Evolutionary conservation across 2,113 vertebrate genomes (phyloP), one percentile per base, ranked within the genome.

Genomic region (Microcebus lehilahytsara): DNA sequence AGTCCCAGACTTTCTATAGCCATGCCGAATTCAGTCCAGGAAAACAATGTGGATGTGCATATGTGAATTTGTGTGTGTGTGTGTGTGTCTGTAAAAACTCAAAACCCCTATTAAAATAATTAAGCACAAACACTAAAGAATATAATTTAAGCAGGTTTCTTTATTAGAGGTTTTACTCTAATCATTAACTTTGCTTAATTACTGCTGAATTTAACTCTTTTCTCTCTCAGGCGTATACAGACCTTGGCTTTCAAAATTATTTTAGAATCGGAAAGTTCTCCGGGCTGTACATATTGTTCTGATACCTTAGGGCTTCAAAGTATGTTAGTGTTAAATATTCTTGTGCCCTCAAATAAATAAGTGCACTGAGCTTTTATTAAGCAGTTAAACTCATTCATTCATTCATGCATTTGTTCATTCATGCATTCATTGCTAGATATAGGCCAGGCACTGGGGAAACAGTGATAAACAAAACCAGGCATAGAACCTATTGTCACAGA

Each of bases 151-250:
- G 83, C 8, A 79, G 14, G 9, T 79, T 79, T 94, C 94, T 94
- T 95, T 67, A 89, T 81, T 91, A 60, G 60, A 62, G 16, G 60
- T 81, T 94, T 91, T 84, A 87, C 75, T 97, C 3, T 87, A 46
- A 74, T 85, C 12, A 67, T 58, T 77, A 75, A 30, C 3, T 88
- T 9, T 85, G 89, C 37, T 72, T 96, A 83, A 79, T 80, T 85
- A 37, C 6, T 91, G 53, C 56, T 53, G 71, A 91, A 75, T 71
- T 83, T 72, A 95, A 56, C 32, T 96, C 14, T 89, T 74, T 88
- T 89, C 22, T 96, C 32, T 87, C n/a, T 12, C 14, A 90, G n/a
- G n/a, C 49, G 74, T 71, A 92, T 87, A 79, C 20, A 95, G 32
- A 95, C 16, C 0, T 49, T 89, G 42, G 13, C 19, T 91, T 84